A percentile compares a stretch with the other conserved stretches of the same genome.
These are phyloP conservation scores for Zele albiditarsus DNA, from an alignment of 2,888 invertebrate genomes.

Conservation along the genomic window DNA sequence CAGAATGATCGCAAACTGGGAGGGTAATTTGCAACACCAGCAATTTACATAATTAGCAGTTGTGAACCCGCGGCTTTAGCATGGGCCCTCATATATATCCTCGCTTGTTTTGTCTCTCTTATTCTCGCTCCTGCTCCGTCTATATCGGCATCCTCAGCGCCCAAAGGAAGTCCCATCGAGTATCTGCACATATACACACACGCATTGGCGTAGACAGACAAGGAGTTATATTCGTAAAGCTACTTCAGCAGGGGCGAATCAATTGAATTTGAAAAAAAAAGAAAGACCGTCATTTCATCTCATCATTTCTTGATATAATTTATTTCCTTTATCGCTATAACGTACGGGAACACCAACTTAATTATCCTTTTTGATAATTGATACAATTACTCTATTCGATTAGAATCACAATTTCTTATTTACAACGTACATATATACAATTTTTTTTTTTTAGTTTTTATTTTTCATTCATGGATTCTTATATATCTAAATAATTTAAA, in stretches of 20 bases:
- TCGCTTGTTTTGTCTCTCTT: background rate
- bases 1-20: conserved; percentile 73
- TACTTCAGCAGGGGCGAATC: conserved; percentile 36
- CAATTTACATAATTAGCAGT: conserved; percentile 74
- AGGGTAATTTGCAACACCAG: conserved; percentile 73
- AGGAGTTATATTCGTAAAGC: background rate
- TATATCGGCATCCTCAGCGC: conserved; percentile 33
- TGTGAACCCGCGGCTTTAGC: conserved; percentile 66
- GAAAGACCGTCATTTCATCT: background rate
- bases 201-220: conserved; percentile 42
- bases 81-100: conserved; percentile 39
- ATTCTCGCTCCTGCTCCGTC: conserved; percentile 38
- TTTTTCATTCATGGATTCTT: conserved; percentile 44
- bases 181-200: conserved; percentile 15
- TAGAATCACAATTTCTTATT: conserved; percentile 69
- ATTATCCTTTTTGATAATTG: conserved; percentile 55
- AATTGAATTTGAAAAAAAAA: conserved; percentile 25
- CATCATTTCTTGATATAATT: conserved; percentile 63
- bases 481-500: conserved; percentile 68
- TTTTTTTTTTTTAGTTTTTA: conserved; percentile 18
- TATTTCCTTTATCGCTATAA: conserved; percentile 66
- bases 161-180: conserved; percentile 33
- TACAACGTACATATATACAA: conserved; percentile 60
- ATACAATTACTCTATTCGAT: conserved; percentile 51
- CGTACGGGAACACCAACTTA: conserved; percentile 69